Conservation (phyloP, 2,797 vertebrate species). For the Cryptoprocta ferox region DNA sequence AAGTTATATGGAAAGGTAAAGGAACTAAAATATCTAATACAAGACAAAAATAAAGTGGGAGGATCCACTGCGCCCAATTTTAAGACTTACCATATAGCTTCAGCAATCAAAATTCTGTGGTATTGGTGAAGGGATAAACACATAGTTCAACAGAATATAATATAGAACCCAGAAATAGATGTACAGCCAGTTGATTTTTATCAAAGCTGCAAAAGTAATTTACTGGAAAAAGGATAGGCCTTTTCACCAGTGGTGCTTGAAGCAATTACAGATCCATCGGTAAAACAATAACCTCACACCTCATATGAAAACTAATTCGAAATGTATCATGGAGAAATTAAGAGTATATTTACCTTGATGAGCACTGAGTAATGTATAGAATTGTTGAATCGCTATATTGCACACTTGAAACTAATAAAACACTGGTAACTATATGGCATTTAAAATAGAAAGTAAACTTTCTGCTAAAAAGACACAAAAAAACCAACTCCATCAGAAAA, state of each 20-base stretch:
- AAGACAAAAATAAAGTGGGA: slow-evolving; percentile 38
- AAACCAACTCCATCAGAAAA: neutral
- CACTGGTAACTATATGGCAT: neutral
- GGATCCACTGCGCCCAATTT: neutral
- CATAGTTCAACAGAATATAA: neutral
- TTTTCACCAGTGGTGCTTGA: neutral
- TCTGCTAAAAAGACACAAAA: neutral
- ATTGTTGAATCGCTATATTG: neutral
- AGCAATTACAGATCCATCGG: neutral
- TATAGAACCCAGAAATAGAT: slow-evolving; percentile 8
- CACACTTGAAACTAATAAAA: neutral
- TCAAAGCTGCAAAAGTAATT: neutral
- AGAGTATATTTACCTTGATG: neutral
- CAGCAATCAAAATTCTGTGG: slow-evolving; percentile 28
- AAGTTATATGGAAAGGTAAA: slow-evolving; percentile 28
- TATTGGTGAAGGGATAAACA: neutral
- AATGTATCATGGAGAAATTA: neutral
- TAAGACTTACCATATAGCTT: slow-evolving; percentile 22
- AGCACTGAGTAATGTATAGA: neutral
- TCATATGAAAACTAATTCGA: neutral
- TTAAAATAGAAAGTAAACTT: neutral
- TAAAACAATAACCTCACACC: neutral
- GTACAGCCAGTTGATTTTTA: slow-evolving; percentile 28
- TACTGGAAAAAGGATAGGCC: neutral
- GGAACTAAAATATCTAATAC: neutral